phyloP scores from a whole-genome alignment of 2,888 invertebrate genomes.

The Cyclophora punctaria region DNA sequence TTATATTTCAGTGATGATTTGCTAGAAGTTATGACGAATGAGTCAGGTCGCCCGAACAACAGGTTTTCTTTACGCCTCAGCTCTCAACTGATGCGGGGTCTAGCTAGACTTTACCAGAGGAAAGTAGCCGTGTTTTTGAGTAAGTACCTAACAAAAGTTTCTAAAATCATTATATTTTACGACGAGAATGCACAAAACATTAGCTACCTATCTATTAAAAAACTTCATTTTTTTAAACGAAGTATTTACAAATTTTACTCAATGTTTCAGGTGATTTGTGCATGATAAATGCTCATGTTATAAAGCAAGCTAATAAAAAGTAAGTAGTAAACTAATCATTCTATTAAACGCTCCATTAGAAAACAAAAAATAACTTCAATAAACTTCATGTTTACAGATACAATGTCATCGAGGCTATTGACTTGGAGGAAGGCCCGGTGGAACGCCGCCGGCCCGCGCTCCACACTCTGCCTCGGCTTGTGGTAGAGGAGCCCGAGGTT shows the following conservation, averaged over 20 bases:
- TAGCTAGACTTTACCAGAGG: slow-evolving; percentile 53
- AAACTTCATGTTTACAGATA: slow-evolving; percentile 21
- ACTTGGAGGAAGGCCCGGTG: slow-evolving; percentile 6
- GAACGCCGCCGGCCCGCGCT: slow-evolving; percentile 10
- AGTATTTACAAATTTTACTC: background rate
- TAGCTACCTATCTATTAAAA: too few relatives aligned
- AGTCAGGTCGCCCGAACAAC: slow-evolving; percentile 51
- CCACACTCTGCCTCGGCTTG: slow-evolving; percentile 18
- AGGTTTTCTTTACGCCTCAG: slow-evolving; percentile 61
- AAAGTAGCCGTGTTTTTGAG: slow-evolving; percentile 49
- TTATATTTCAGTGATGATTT: slow-evolving; percentile 45
- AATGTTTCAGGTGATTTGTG: slow-evolving; percentile 49
- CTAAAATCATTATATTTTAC: too few relatives aligned
- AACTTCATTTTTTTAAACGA: too few relatives aligned
- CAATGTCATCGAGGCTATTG: slow-evolving; percentile 21
- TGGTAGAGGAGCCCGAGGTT: slow-evolving; percentile 31
- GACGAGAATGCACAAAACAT: too few relatives aligned
- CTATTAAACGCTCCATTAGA: too few relatives aligned
- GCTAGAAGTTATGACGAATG: slow-evolving; percentile 47
- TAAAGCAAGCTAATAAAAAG: slow-evolving; percentile 51
- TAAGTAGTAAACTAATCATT: slow-evolving; percentile 27
- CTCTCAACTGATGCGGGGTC: slow-evolving; percentile 56
- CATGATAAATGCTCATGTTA: slow-evolving; percentile 55
- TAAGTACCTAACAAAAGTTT: slow-evolving; percentile 21
- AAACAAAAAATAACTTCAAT: too few relatives aligned